These are phyloP conservation scores for Anthrax anthrax DNA, from an alignment of 2,888 invertebrate species.

Conservation along the genomic window DNA sequence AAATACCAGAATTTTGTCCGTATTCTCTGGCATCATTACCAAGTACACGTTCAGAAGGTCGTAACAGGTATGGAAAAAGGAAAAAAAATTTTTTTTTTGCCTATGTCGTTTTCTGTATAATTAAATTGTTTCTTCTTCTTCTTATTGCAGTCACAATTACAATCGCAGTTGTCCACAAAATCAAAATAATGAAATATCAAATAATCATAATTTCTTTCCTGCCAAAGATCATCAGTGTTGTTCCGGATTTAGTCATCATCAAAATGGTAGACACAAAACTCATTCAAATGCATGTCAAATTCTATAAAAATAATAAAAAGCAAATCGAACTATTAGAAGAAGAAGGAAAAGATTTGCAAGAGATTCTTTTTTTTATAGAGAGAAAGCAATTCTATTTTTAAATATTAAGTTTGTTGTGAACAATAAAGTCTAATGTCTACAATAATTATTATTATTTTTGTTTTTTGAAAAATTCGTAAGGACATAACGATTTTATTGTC, in stretches of 20 bases:
- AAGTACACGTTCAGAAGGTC: slow-evolving; percentile 25
- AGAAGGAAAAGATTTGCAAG: too few relatives aligned
- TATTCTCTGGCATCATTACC: slow-evolving; percentile 23
- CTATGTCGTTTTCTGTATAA: too few relatives aligned
- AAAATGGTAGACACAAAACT: slow-evolving; percentile 21
- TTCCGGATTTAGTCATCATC: slow-evolving; percentile 26
- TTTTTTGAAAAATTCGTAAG: too few relatives aligned
- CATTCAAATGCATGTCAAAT: slow-evolving; percentile 32
- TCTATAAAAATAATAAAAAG: slow-evolving; percentile 18
- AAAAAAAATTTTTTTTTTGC: too few relatives aligned
- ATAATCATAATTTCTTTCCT: slow-evolving; percentile 32
- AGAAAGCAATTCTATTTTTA: too few relatives aligned
- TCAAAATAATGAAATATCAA: slow-evolving; percentile 24
- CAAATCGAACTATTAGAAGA: too few relatives aligned
- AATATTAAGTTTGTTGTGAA: too few relatives aligned
- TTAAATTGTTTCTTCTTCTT: slow-evolving; percentile 1
- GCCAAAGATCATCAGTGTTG: slow-evolving; percentile 31
- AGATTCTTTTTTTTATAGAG: too few relatives aligned
- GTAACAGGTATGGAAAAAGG: too few relatives aligned
- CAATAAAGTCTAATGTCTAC: too few relatives aligned
- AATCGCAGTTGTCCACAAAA: slow-evolving; percentile 16
- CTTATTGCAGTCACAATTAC: slow-evolving; percentile 15
- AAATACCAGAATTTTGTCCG: slow-evolving; percentile 23
- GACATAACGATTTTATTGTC: too few relatives aligned
- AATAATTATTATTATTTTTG: too few relatives aligned